A percentile compares a stretch with the other conserved stretches of the same genome.
These are phyloP conservation scores for Rhogogaster chlorosoma DNA, from an alignment of 2,888 invertebrate genomes.

Conservation along the genomic window DNA sequence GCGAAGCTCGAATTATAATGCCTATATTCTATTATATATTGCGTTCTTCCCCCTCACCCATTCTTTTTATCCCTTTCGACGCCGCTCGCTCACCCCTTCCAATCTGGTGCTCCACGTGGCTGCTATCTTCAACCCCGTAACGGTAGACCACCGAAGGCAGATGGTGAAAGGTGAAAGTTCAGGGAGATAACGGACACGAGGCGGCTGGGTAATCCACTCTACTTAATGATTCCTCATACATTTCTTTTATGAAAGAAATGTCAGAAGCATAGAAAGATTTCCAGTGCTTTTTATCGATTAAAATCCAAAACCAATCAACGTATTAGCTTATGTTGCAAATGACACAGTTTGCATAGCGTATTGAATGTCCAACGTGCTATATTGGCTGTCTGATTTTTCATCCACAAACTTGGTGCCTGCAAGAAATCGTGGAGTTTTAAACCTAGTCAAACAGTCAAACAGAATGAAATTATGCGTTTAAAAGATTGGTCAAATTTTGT, in stretches of 20 bases:
- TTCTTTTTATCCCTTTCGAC: conserved; percentile 1
- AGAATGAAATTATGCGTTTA: neutral
- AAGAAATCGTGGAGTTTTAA: neutral
- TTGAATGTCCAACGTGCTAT: neutral
- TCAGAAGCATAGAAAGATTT: neutral
- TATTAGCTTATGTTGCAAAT: neutral
- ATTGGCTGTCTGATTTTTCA: neutral
- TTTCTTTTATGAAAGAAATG: conserved; percentile 4
- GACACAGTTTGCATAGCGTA: neutral
- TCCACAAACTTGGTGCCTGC: neutral
- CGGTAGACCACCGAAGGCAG: conserved; percentile 4
- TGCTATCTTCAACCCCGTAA: conserved; percentile 18
- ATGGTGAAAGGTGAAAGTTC: conserved; percentile 20
- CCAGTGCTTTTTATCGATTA: neutral
- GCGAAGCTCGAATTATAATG: neutral
- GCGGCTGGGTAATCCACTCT: conserved; percentile 9
- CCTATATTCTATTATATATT: neutral
- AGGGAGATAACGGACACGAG: conserved; percentile 31
- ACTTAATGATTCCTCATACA: conserved; percentile 8
- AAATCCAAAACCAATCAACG: neutral
- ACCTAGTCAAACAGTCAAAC: neutral
- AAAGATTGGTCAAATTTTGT: neutral
- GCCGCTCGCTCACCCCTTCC: neutral
- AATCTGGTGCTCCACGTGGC: conserved; percentile 26
- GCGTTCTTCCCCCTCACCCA: neutral